phyloP scores from a whole-genome alignment of 92 coral and sea anemone species.

The Blastomussa wellsi region DNA sequence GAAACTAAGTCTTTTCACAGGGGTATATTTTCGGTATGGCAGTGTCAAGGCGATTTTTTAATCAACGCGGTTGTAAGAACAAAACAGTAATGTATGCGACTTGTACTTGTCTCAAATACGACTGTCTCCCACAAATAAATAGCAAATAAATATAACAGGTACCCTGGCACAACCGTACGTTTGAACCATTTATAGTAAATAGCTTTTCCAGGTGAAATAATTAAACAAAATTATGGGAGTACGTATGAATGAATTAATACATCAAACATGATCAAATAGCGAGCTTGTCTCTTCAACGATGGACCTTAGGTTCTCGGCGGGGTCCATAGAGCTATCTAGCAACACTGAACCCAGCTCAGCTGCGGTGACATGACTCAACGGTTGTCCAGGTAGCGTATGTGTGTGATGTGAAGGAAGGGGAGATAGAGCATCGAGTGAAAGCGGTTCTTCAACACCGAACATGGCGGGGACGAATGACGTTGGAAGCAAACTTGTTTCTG shows the following conservation, averaged over 20 bases:
- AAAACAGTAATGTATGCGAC: background rate
- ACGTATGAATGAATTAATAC: background rate
- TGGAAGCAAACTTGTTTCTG: constrained; percentile 17
- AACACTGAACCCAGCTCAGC: constrained; percentile 53
- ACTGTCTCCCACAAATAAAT: background rate
- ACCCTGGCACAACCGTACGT: background rate
- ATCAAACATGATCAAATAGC: constrained; percentile 27
- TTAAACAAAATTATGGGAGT: background rate
- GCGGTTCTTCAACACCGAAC: constrained; percentile 44
- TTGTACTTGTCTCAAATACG: background rate
- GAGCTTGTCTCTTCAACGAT: constrained; percentile 45
- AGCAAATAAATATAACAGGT: background rate
- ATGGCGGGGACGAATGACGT: constrained; percentile 21
- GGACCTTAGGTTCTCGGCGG: constrained; percentile 53
- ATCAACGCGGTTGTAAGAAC: background rate
- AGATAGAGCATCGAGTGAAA: constrained; percentile 38
- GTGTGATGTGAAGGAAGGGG: constrained; percentile 35
- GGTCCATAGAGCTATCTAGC: constrained; percentile 53
- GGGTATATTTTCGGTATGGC: background rate
- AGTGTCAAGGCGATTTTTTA: background rate
- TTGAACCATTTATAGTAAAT: background rate
- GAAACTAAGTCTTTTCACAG: background rate
- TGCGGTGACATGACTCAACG: constrained; percentile 40
- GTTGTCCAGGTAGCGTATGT: constrained; percentile 30
- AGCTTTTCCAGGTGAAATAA: background rate